Conservation (phyloP, 2,888 invertebrate species). For the Melangyna quadrimaculata region DNA sequence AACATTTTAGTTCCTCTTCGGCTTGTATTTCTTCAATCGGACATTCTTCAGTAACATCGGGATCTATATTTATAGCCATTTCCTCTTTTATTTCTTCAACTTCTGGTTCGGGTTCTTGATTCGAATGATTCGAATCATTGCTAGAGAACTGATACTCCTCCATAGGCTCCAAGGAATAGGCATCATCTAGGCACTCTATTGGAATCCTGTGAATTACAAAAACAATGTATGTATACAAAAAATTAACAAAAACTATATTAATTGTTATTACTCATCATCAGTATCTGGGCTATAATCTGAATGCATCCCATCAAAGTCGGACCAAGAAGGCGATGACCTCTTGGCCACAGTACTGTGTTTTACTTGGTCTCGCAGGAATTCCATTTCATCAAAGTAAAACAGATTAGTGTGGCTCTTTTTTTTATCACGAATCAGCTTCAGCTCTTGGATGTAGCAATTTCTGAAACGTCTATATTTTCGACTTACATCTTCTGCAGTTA, state of each 20-base stretch:
- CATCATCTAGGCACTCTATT: slow-evolving; percentile 8
- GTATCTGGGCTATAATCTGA: not conserved
- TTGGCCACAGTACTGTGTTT: not conserved
- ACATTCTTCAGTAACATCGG: not conserved
- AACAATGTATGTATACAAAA: not conserved
- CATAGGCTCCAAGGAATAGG: not conserved
- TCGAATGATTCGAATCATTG: not conserved
- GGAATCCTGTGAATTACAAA: not conserved
- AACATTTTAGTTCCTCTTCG: not conserved
- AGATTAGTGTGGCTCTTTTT: slow-evolving; percentile 22
- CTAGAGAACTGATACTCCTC: not conserved
- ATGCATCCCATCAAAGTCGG: not conserved
- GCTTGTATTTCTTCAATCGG: not conserved
- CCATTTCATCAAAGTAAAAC: slow-evolving; percentile 58
- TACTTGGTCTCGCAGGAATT: slow-evolving; percentile 23
- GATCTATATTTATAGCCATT: not conserved
- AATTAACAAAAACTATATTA: not conserved
- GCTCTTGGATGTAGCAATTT: slow-evolving; percentile 33
- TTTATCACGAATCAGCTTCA: slow-evolving; percentile 12
- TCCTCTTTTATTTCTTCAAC: not conserved
- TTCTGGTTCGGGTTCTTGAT: not conserved
- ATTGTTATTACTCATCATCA: slow-evolving; percentile 5
- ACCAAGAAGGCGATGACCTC: not conserved
- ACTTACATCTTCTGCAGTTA: slow-evolving; percentile 22
- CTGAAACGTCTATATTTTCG: slow-evolving; percentile 33